Percentiles rank a stretch among this genome's conserved stretches.
Evolutionary conservation across 1,140 invertebrate species (phyloP).

Genomic region (Phymorhynchus buccinoides): DNA sequence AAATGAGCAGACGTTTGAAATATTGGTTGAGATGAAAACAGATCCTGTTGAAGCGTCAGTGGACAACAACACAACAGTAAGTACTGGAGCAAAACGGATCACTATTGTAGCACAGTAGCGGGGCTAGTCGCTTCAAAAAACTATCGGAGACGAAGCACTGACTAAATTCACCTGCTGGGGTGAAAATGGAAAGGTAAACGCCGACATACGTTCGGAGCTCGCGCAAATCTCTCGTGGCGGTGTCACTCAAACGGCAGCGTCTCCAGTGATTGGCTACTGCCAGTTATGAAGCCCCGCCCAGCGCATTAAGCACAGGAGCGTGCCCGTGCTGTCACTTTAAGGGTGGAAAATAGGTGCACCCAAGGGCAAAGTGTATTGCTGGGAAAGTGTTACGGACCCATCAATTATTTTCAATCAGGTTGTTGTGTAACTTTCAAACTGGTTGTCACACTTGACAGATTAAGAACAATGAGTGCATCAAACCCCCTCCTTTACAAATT

Average conservation of each 20-base stretch:
- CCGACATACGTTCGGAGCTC: not conserved
- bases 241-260: not conserved
- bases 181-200: not conserved
- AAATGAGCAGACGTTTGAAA: not conserved
- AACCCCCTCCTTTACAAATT: not conserved
- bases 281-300: slow-evolving; percentile 4
- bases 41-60: not conserved
- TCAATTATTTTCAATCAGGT: not conserved
- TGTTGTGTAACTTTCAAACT: not conserved
- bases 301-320: not conserved
- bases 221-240: slow-evolving; percentile 24
- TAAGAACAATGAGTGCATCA: not conserved
- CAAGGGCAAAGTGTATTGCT: not conserved
- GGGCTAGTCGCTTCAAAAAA: not conserved
- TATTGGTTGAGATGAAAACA: not conserved
- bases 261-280: slow-evolving; percentile 10
- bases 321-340: not conserved
- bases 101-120: not conserved
- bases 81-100: not conserved
- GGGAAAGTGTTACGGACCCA: not conserved
- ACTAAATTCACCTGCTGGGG: slow-evolving; percentile 21
- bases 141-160: not conserved
- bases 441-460: not conserved
- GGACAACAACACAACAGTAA: not conserved
- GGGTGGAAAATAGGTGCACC: not conserved